Conservation (phyloP, 2,888 invertebrate species). For the Apoda limacodes region DNA sequence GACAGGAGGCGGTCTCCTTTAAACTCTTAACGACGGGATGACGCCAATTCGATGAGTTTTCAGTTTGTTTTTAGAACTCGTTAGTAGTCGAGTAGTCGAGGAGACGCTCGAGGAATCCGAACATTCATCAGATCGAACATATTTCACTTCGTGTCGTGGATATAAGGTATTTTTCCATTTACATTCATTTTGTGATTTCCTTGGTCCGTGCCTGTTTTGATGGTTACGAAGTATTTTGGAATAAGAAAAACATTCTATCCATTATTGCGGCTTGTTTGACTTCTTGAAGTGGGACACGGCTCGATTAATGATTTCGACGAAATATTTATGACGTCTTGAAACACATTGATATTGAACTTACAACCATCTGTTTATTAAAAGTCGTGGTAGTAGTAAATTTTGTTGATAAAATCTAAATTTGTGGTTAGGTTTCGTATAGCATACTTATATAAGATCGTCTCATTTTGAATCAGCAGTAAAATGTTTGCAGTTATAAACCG, state of each 20-base stretch:
- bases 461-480: no score
- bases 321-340: no score
- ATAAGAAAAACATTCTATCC: constrained; percentile 42
- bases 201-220: constrained; percentile 20
- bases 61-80: constrained; percentile 55
- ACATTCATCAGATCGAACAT: constrained; percentile 50
- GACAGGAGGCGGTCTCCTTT: constrained; percentile 41
- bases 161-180: constrained; percentile 51
- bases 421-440: no score
- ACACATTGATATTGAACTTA: no score
- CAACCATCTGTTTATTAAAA: no score
- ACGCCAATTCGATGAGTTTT: constrained; percentile 34
- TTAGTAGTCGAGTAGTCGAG: no score
- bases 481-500: no score
- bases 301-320: constrained; percentile 3
- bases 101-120: constrained; percentile 38
- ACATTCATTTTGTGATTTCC: constrained; percentile 33
- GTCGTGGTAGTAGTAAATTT: no score
- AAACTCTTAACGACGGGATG: constrained; percentile 36
- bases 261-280: constrained; percentile 21
- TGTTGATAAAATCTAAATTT: no score
- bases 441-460: no score
- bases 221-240: constrained; percentile 42
- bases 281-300: neutral
- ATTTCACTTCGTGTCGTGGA: constrained; percentile 42